phyloP scores from a whole-genome alignment of 2,888 invertebrate genomes.

The Chaetogeoica ovagalla region DNA sequence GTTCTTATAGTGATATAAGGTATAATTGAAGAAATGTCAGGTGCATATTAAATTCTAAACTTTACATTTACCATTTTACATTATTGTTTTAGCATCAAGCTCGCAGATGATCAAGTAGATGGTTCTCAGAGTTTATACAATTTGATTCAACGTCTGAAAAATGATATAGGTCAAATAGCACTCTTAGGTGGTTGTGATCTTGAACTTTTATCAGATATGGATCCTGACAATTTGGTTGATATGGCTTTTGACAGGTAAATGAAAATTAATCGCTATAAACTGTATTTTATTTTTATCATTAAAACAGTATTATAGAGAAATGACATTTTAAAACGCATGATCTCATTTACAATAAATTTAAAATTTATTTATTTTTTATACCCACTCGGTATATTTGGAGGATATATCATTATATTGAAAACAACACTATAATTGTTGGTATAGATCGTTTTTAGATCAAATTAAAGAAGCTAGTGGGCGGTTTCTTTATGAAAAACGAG shows the following conservation, averaged over 20 bases:
- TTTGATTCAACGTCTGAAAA: constrained; percentile 53
- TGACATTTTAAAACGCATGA: no score
- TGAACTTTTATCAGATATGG: constrained; percentile 85
- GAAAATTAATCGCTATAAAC: not conserved
- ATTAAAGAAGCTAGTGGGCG: constrained; percentile 82
- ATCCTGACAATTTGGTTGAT: constrained; percentile 83
- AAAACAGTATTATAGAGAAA: no score
- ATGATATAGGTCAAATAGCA: constrained; percentile 68
- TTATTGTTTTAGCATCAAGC: constrained; percentile 18
- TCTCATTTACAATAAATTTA: no score
- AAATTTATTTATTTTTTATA: no score
- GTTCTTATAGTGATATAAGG: constrained; percentile 53
- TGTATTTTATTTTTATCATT: no score
- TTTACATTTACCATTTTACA: not conserved
- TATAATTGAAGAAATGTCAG: not conserved
- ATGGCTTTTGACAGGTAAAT: constrained; percentile 72
- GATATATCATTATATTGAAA: not conserved
- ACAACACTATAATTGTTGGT: constrained; percentile 12
- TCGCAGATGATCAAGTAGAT: constrained; percentile 35
- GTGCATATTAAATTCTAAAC: no score
- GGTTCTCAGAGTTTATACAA: constrained; percentile 23
- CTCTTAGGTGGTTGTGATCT: constrained; percentile 81
- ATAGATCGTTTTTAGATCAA: constrained; percentile 74
- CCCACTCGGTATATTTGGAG: not conserved
- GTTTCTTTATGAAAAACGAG: constrained; percentile 78